Evolutionary conservation across 2,888 invertebrate genomes (phyloP), one percentile per base, ranked within the genome.

Genomic region (Drosophila mimetica): DNA sequence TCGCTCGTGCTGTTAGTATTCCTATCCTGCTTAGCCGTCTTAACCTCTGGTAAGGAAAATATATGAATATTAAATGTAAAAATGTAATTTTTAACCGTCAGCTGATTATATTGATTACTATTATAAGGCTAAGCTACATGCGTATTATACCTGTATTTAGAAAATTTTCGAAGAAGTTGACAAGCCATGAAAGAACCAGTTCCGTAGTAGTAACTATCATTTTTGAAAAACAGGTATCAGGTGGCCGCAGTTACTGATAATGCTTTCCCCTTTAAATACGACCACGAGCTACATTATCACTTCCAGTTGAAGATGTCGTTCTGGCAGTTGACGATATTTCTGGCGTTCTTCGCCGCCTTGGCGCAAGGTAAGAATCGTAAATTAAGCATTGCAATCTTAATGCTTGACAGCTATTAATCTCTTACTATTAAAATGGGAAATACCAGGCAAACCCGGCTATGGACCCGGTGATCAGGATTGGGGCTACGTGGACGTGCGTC

Each of bases 401-500:
- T n/a, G n/a, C n/a, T n/a, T n/a, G n/a, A n/a, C n/a, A n/a, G 25
- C 11, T 44, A 52, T 48, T 6, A 11, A 32, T 52, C 14, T 25
- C 13, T 2, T 36, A 1, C 16, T 1, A 5, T 1, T 9, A 25
- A 7, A 13, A n/a, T 39, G 28, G 11, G 0, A 9, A 53, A 30
- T 95, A 11, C 8, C 22, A 82, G 90, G 86, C 4, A 89, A 81
- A 54, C 36, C 70, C n/a, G 92, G 91, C 4, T 94, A 94, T 77
- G 95, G 95, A 3, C 91, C 93, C 0, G 94, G 93, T n/a, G 93
- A 94, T 58, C 95, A 96, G 91, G 94, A 95, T 83, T 96, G 95
- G 94, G 95, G 94, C 18, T 95, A 95, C 90, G 95, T 95, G 1
- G 93, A 93, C 52, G 95, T 97, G 0, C 93, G 96, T 0, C 93